Base-by-base conservation (phyloP, 2,797 vertebrate genomes). In the Hippoglossus hippoglossus region DNA sequence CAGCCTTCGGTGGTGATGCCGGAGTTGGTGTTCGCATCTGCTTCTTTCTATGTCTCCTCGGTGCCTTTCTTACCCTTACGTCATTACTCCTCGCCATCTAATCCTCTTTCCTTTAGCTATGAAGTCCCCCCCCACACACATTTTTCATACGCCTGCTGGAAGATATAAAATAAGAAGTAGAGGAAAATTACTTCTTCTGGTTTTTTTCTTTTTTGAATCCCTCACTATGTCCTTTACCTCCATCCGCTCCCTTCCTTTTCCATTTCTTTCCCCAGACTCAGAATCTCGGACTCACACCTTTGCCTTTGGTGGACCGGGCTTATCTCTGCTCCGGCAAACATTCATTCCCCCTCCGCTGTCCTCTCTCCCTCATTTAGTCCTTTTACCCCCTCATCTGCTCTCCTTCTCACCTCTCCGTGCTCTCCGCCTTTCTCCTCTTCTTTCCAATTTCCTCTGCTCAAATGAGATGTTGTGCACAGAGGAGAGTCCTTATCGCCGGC, bases 371-470 rank as follows among this genome's bases (percentile, higher is more conserved):
- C 54, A 57, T 81, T 75, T 70, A 47, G 75, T 75, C 72, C 66
- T 70, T 76, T 69, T 74, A 52, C 71, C 64, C 74, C 76, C 34
- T 83, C 82, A 77, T 82, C 75, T 66, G 66, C 84, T 67, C 66
- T 83, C 84, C 81, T 77, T 65, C 77, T 87, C 83, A 85, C 91
- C 87, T 86, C 81, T 80, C 73, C 22, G 39, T 11, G 18, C 78
- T 79, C 64, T 75, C 61, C 73, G 81, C 75, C 81, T 88, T 85
- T 91, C 79, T 88, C 79, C 62, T 82, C 83, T 78, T 88, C 84
- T 81, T 91, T 93, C 91, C 92, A 93, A 93, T 93, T 92, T 92
- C 90, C 88, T 86, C 80, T 73, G 77, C 90, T 91, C 78, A 88
- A 91, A 93, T 92, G 91, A 92, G 92, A 87, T 91, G 91, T 90